Evolutionary conservation across 2,797 vertebrate genomes (phyloP).

Genomic region (Girardinus metallicus): DNA sequence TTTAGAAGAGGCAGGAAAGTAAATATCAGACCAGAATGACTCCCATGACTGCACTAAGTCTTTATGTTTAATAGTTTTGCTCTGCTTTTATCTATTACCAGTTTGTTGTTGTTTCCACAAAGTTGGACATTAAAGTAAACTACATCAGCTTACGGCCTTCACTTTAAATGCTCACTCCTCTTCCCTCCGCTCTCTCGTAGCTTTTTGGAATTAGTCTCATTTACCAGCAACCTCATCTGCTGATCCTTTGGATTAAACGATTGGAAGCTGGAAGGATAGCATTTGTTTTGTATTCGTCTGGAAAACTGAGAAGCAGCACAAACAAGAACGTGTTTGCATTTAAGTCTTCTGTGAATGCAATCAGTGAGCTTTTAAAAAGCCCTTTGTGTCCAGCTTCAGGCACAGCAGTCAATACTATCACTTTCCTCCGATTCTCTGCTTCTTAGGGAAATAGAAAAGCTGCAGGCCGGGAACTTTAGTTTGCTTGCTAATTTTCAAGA

Average conservation of each 20-base stretch:
- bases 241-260: slow-evolving; percentile 47
- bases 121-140: too few species aligned
- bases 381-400: slow-evolving; percentile 52
- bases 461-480: slow-evolving; percentile 23
- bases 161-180: slow-evolving; percentile 18
- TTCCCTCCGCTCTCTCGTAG: slow-evolving; percentile 8
- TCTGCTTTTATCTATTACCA: slow-evolving; percentile 47
- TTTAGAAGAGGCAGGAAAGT: slow-evolving; percentile 51
- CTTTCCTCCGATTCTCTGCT: slow-evolving; percentile 42
- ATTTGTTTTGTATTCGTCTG: slow-evolving; percentile 35
- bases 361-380: slow-evolving; percentile 49
- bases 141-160: slow-evolving; percentile 28
- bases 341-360: slow-evolving; percentile 53
- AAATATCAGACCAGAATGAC: slow-evolving; percentile 64
- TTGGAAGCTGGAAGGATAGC: slow-evolving; percentile 6
- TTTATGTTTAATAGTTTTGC: slow-evolving; percentile 52
- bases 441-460: slow-evolving; percentile 55
- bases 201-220: slow-evolving; percentile 42
- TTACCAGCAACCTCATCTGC: slow-evolving; percentile 33
- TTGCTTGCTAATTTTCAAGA: slow-evolving; percentile 41
- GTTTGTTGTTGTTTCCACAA: too few species aligned
- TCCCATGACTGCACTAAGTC: slow-evolving; percentile 70
- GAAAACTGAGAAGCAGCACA: slow-evolving; percentile 38
- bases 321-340: slow-evolving; percentile 45
- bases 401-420: slow-evolving; percentile 52